Percentiles rank a stretch among this genome's conserved stretches.
Conservation (phyloP, 2,797 vertebrate species). For the Discoglossus pictus region DNA sequence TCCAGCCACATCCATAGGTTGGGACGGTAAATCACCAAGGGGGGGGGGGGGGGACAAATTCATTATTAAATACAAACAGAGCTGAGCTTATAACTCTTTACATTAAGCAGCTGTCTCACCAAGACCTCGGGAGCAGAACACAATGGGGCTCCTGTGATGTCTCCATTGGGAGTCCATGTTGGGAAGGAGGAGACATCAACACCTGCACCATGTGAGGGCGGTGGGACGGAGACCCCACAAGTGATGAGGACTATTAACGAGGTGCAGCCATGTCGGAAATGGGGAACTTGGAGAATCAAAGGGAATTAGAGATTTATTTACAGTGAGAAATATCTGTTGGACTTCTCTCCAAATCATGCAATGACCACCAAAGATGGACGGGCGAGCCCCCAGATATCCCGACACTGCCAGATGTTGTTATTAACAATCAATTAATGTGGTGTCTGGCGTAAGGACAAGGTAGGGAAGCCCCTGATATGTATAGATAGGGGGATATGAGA, state of each 20-base stretch:
- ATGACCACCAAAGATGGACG: constrained; percentile 16
- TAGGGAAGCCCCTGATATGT: too few species aligned
- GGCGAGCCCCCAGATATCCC: neutral
- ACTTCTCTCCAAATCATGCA: neutral
- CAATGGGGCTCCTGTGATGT: neutral
- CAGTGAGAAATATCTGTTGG: neutral
- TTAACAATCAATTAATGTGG: too few species aligned
- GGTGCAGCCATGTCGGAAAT: neutral
- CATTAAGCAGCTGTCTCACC: too few species aligned
- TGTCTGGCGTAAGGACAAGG: too few species aligned
- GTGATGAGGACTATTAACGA: neutral
- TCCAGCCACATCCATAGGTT: too few species aligned
- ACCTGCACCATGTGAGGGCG: constrained; percentile 11
- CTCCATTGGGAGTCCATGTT: neutral
- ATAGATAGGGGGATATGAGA: too few species aligned
- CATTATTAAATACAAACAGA: too few species aligned
- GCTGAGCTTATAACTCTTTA: too few species aligned
- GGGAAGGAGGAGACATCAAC: neutral
- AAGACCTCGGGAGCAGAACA: neutral
- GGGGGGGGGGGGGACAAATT: too few species aligned
- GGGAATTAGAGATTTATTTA: neutral
- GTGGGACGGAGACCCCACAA: neutral
- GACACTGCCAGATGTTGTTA: neutral
- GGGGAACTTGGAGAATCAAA: neutral
- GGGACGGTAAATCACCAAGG: too few species aligned